phyloP scores from a whole-genome alignment of 1,140 invertebrate genomes.

The Ostrea denselamellosa region DNA sequence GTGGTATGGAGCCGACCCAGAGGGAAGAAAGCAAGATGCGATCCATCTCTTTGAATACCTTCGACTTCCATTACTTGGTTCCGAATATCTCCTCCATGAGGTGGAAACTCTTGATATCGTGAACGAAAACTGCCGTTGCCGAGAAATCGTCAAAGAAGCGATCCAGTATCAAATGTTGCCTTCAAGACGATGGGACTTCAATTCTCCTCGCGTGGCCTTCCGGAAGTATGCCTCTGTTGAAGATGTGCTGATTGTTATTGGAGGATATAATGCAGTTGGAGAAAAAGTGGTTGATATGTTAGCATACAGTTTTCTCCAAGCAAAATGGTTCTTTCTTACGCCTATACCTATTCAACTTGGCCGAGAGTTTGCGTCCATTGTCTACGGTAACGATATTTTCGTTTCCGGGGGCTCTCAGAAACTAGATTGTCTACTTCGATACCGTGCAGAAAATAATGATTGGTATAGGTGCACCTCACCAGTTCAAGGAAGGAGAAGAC shows the following conservation, averaged over 20 bases:
- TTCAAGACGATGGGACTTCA: slow-evolving; percentile 68
- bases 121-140: slow-evolving; percentile 58
- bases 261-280: slow-evolving; percentile 64
- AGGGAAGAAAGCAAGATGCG: slow-evolving; percentile 60
- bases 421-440: slow-evolving; percentile 65
- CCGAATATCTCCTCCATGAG: slow-evolving; percentile 69
- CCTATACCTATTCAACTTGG: slow-evolving; percentile 66
- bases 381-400: slow-evolving; percentile 70
- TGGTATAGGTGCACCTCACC: slow-evolving; percentile 65
- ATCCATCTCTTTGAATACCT: slow-evolving; percentile 66
- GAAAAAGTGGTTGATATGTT: slow-evolving; percentile 67
- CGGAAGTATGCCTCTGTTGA: slow-evolving; percentile 66
- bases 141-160: slow-evolving; percentile 70
- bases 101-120: slow-evolving; percentile 64
- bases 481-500: slow-evolving; percentile 63
- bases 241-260: slow-evolving; percentile 68
- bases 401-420: slow-evolving; percentile 70
- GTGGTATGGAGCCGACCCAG: slow-evolving; percentile 63
- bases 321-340: slow-evolving; percentile 67
- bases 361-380: slow-evolving; percentile 66
- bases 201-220: slow-evolving; percentile 66
- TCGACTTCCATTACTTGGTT: slow-evolving; percentile 66
- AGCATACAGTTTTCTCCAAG: slow-evolving; percentile 66
- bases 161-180: slow-evolving; percentile 72
- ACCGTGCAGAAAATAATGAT: slow-evolving; percentile 68